These are phyloP conservation scores for Hippocampus comes DNA, from an alignment of 2,113 vertebrate genomes.

Conservation along the genomic window DNA sequence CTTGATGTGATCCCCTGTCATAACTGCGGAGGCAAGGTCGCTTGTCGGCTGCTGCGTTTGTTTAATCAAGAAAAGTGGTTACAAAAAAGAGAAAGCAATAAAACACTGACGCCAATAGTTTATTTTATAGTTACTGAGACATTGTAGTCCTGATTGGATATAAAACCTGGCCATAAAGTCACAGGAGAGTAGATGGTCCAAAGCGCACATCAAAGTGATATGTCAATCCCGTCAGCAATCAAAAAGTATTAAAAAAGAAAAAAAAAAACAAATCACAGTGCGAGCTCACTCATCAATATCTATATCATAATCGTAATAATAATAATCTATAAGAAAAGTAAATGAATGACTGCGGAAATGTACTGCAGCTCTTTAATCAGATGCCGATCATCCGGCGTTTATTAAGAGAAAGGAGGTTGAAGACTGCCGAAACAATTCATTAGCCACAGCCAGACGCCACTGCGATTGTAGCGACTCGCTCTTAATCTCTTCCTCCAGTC, in stretches of 20 bases:
- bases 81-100: slow-evolving; percentile 57
- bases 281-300: neutral
- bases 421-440: slow-evolving; percentile 39
- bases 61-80: slow-evolving; percentile 52
- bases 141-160: slow-evolving; percentile 48
- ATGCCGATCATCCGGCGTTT: slow-evolving; percentile 9
- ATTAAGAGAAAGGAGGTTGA: slow-evolving; percentile 31
- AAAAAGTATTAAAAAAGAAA: neutral
- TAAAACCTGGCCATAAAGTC: slow-evolving; percentile 15
- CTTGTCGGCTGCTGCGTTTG: slow-evolving; percentile 25
- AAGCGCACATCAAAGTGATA: neutral
- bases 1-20: no score
- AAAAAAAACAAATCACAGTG: neutral
- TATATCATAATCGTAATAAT: neutral
- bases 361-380: slow-evolving; percentile 11
- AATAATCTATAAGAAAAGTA: slow-evolving; percentile 1
- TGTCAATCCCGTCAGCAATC: neutral
- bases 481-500: slow-evolving; percentile 25
- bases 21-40: slow-evolving; percentile 10
- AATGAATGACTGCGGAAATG: slow-evolving; percentile 20
- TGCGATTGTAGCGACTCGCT: slow-evolving; percentile 17
- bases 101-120: slow-evolving; percentile 42
- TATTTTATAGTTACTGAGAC: slow-evolving; percentile 41
- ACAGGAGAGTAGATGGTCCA: neutral
- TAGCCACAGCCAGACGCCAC: slow-evolving; percentile 18